Evolutionary conservation across 1,140 invertebrate species (phyloP).

Genomic region (Melitaea cinxia): DNA sequence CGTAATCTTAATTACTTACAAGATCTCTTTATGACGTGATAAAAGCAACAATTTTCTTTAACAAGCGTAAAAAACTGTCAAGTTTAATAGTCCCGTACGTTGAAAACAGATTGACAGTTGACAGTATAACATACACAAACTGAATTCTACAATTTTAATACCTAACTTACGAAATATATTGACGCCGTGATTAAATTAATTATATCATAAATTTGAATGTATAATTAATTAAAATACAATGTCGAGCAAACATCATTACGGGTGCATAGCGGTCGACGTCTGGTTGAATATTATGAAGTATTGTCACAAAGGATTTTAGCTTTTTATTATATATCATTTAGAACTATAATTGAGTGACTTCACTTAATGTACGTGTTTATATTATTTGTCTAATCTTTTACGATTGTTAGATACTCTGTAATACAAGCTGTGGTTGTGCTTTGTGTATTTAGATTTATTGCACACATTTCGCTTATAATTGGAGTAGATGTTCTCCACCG

Average conservation of each 20-base stretch:
- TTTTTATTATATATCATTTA: neutral
- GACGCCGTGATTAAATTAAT: constrained; percentile 31
- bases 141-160: constrained; percentile 11
- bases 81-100: too few relatives aligned
- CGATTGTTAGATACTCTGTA: constrained; percentile 16
- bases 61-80: too few relatives aligned
- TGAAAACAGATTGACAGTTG: too few relatives aligned
- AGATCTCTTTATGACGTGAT: too few relatives aligned
- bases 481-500: too few relatives aligned
- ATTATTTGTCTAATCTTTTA: neutral
- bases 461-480: neutral
- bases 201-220: constrained; percentile 46
- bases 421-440: constrained; percentile 16
- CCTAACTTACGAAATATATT: constrained; percentile 22
- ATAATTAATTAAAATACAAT: constrained; percentile 52
- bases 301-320: neutral
- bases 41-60: too few relatives aligned
- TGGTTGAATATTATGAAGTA: neutral
- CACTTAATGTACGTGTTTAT: neutral
- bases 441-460: constrained; percentile 6
- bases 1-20: too few relatives aligned
- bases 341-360: neutral
- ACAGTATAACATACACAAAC: neutral
- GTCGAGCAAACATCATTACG: constrained; percentile 30
- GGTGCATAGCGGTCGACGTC: constrained; percentile 6